phyloP scores from a whole-genome alignment of 2,797 vertebrate species.

The Lophius americanus region DNA sequence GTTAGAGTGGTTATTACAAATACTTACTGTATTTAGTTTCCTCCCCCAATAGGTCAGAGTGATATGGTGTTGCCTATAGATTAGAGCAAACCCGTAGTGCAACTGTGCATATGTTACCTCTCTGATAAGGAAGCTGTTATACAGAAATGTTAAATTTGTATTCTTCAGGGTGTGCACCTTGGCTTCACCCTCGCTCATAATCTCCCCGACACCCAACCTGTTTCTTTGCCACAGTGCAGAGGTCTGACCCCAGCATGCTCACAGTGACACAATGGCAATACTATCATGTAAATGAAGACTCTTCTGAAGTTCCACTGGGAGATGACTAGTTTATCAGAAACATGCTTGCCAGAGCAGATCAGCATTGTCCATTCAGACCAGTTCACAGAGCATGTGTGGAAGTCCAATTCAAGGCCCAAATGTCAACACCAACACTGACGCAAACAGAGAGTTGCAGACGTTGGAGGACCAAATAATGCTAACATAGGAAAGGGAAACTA shows the following conservation, averaged over 20 bases:
- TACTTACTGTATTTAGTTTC: background rate
- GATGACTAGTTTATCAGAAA: constrained; percentile 65
- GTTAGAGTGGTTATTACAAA: too few species aligned
- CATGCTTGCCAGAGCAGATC: constrained; percentile 49
- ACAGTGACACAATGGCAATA: constrained; percentile 43
- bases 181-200: constrained; percentile 9
- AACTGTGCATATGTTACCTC: constrained; percentile 3
- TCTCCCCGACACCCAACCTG: constrained; percentile 21
- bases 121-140: constrained; percentile 41
- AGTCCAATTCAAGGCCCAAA: constrained; percentile 23
- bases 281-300: constrained; percentile 69
- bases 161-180: constrained; percentile 33
- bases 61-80: background rate
- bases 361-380: constrained; percentile 47
- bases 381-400: constrained; percentile 29
- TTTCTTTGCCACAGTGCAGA: constrained; percentile 35
- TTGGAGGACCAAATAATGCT: background rate
- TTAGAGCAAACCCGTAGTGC: constrained; percentile 2
- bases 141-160: constrained; percentile 29
- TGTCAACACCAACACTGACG: background rate
- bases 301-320: constrained; percentile 47
- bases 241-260: constrained; percentile 53
- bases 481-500: constrained; percentile 8
- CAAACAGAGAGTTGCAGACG: background rate
- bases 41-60: background rate